Conservation (phyloP, 2,888 invertebrate genomes). For the Aleiodes testaceus region DNA sequence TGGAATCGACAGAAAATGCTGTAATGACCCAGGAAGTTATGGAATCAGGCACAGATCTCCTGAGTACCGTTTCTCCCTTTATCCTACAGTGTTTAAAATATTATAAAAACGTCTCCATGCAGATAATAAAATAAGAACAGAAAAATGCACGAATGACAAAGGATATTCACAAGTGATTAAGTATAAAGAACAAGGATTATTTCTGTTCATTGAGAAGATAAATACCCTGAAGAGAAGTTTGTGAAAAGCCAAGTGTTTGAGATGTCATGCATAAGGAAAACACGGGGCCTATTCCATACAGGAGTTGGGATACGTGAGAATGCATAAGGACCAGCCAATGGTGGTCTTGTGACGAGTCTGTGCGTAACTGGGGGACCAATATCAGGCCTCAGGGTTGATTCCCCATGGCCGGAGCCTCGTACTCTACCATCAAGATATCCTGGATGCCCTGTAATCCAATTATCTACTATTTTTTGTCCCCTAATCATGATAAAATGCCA, state of each 20-base stretch:
- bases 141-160: constrained; percentile 40
- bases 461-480: constrained; percentile 52
- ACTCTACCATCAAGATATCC: constrained; percentile 69
- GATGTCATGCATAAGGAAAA: constrained; percentile 83
- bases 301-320: constrained; percentile 91
- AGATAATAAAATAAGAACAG: constrained; percentile 7
- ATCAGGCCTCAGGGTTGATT: constrained; percentile 72
- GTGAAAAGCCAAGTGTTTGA: constrained; percentile 86
- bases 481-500: background rate
- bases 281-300: constrained; percentile 84
- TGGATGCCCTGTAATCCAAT: constrained; percentile 67
- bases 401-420: constrained; percentile 65
- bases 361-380: constrained; percentile 74
- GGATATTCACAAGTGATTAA: constrained; percentile 37
- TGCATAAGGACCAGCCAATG: constrained; percentile 91
- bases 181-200: constrained; percentile 51
- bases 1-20: constrained; percentile 86
- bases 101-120: constrained; percentile 2
- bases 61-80: constrained; percentile 77
- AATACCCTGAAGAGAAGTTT: constrained; percentile 86
- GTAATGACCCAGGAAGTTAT: constrained; percentile 90
- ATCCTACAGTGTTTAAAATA: constrained; percentile 62
- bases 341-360: constrained; percentile 78
- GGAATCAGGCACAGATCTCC: constrained; percentile 84
- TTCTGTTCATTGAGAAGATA: constrained; percentile 53